Evolutionary conservation across 30 jellyfish, hydroid and myxozoan species (phyloP), one percentile per base, ranked within the genome.

Genomic region (Thelohanellus kitauei): DNA sequence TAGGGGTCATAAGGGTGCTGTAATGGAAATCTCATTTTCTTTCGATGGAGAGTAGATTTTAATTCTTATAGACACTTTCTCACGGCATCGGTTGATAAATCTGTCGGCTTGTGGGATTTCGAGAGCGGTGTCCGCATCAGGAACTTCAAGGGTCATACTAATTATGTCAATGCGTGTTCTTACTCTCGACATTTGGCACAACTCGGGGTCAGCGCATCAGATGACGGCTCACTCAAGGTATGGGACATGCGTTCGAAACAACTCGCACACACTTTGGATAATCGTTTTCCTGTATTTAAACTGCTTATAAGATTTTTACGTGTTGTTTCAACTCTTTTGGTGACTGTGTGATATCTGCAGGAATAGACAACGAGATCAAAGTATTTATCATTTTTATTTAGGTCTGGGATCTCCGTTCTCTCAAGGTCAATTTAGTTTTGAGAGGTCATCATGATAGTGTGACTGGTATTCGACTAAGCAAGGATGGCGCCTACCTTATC

Each of bases 81-180:
- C 4, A 21, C 83, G 2, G 61, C 73, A 27, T 57, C 91, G 1
- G 38, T 80, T 0, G 91, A 68, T 57, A 68, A 68, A 51, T 58
- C 91, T 2, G 58, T 68, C 45, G 85, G 85, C 35, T 57, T 67
- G 45, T 68, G 91, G 91, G 86, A 68, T 23, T 68, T 58, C 57
- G 91, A 68, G 31, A 68, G 83, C 2, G 91, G 91, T 3, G 44
- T 65, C 51, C 35, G 67, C 19, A 38, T 67, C 23, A 67, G 60
- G 25, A 51, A 60, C 50, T 41, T 67, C 18, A 59, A 53, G 35
- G 90, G 90, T 8, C 90, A 67, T 35, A 21, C 78, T 29, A 52
- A 84, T 12, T 67, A 56, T 33, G 84, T 67, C 21, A 67, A 67
- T 41, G 45, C 83, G 20, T 67, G 90, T 35, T 67, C 85, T 53